Evolutionary conservation across 1,140 invertebrate species (phyloP), one percentile per base, ranked within the genome.

Genomic region (Lethrus apterus): DNA sequence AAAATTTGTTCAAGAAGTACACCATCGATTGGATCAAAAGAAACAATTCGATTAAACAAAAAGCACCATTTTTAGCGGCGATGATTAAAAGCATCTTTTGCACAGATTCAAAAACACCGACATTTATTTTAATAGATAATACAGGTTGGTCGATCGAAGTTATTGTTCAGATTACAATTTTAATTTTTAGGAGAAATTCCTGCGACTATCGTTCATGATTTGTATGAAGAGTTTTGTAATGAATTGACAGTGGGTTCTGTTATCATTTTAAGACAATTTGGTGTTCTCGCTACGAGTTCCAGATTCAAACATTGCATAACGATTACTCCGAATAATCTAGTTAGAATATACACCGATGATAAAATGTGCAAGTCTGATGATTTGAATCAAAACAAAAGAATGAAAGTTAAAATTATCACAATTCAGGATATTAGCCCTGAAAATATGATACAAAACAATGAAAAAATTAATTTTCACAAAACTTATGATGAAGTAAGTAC

Each of bases 61-160:
- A 49, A 11, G 47, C 40, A 9, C 47, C 47, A 7, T 49, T 49
- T 19, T 32, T 49, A 36, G 47, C 31, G 21, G 47, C 40, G 8
- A 29, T 49, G 3, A 43, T 49, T 17, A 18, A 49, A 31, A 49
- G 18, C 18, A n/a, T n/a, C n/a, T 17, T 47, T 5, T 26, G 31
- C 2, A 47, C 21, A 40, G 36, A 32, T 5, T 11, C 40, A 8
- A 43, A 23, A 9, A 24, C 44, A 7, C 31, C 31, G 2, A 49
- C 26, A n/a, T 13, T 36, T 19, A 13, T 29, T 4, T 36, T 49
- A 13, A 35, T 30, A 10, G 47, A 49, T 24, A 7, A 5, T 9
- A 49, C 40, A 2, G 47, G 47, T 29, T 17, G 9, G 3, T 35
- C 15, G 3, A 9, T 7, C 31, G 5, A 13, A 7, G 14, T 35